phyloP scores from a whole-genome alignment of 2,113 vertebrate genomes.

The Tenrec ecaudatus region DNA sequence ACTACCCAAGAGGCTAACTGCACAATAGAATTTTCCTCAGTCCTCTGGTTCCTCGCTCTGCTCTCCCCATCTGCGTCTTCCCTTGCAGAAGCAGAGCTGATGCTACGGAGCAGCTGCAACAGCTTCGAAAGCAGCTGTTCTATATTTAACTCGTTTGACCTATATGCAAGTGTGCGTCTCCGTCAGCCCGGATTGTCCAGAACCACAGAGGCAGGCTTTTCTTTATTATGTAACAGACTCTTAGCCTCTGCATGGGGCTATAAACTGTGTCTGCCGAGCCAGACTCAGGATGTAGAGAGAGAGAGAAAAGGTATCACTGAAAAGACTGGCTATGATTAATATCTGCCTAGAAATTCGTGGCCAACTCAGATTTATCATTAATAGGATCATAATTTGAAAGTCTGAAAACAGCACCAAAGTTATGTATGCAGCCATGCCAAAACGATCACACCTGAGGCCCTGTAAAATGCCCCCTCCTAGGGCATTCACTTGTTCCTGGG shows the following conservation, averaged over 20 bases:
- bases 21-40: constrained; percentile 24
- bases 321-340: constrained; percentile 39
- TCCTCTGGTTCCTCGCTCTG: constrained; percentile 37
- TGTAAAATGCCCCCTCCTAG: constrained; percentile 2
- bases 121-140: constrained; percentile 55
- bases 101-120: constrained; percentile 53
- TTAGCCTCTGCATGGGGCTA: constrained; percentile 35
- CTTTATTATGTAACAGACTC: constrained; percentile 65
- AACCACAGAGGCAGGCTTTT: constrained; percentile 65
- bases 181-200: constrained; percentile 49
- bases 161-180: constrained; percentile 65
- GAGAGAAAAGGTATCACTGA: constrained; percentile 41
- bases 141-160: constrained; percentile 71
- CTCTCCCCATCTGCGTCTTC: constrained; percentile 39
- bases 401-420: constrained; percentile 52
- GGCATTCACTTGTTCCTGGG: not conserved
- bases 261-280: constrained; percentile 45
- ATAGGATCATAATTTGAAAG: constrained; percentile 52
- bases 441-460: constrained; percentile 17
- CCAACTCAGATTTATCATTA: constrained; percentile 60
- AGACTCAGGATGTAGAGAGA: constrained; percentile 43
- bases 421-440: not conserved
- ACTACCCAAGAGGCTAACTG: constrained; percentile 49
- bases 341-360: constrained; percentile 56
- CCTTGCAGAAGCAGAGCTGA: constrained; percentile 50